These are phyloP conservation scores for Paedocypris micromegethes DNA, from an alignment of 2,797 vertebrate species.

Conservation along the genomic window DNA sequence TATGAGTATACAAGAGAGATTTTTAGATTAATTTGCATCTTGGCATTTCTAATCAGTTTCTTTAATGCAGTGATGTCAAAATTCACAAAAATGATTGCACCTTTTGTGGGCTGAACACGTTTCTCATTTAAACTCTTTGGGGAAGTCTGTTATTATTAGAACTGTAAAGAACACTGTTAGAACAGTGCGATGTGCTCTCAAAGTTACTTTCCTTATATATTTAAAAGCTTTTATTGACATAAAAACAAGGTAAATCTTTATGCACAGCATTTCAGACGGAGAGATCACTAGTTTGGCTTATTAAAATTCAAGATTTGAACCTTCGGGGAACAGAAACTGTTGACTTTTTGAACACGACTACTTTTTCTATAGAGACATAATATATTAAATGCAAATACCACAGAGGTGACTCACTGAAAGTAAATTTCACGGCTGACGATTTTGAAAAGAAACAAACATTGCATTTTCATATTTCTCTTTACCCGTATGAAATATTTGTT, in stretches of 20 bases:
- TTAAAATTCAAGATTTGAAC: constrained; percentile 5
- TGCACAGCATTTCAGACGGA: not conserved
- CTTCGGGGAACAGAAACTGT: constrained; percentile 15
- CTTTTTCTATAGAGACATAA: constrained; percentile 21
- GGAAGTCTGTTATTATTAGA: not conserved
- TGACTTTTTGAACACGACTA: constrained; percentile 24
- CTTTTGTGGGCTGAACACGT: not conserved
- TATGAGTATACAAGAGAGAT: too few relatives aligned
- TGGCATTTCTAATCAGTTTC: too few relatives aligned
- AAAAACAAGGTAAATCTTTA: not conserved
- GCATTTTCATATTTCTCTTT: constrained; percentile 13
- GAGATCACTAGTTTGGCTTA: constrained; percentile 1
- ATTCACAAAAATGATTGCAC: not conserved
- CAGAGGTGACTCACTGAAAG: constrained; percentile 32
- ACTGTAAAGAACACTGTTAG: not conserved
- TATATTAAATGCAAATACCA: constrained; percentile 39
- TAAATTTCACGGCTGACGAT: constrained; percentile 33
- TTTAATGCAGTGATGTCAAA: not conserved
- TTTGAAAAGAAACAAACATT: not conserved
- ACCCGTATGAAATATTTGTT: constrained; percentile 13
- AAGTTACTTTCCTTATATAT: not conserved
- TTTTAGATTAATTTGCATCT: too few relatives aligned
- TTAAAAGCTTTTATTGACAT: not conserved
- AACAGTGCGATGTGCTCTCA: not conserved
- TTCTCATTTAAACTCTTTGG: not conserved